phyloP scores from a whole-genome alignment of 2,888 invertebrate genomes.

The Mimachlamys varia region DNA sequence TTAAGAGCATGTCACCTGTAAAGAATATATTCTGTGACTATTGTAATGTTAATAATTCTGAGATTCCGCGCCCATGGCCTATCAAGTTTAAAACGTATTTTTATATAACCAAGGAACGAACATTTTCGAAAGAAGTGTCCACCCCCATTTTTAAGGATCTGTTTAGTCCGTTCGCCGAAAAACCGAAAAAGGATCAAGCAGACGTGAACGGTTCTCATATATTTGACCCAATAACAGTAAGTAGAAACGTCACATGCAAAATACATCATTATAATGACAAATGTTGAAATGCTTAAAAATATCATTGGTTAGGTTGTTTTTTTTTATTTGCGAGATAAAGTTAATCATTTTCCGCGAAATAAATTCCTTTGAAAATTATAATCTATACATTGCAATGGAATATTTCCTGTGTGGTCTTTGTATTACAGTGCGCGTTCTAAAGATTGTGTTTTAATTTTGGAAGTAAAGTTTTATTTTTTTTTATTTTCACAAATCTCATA shows the following conservation, averaged over 20 bases:
- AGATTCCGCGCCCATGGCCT: neutral
- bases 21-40: conserved; percentile 3
- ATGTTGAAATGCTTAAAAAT: too few species aligned
- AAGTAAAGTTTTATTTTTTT: too few species aligned
- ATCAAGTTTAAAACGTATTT: neutral
- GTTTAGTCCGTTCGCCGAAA: neutral
- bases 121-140: neutral
- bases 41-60: neutral
- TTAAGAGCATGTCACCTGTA: neutral
- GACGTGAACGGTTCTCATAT: neutral
- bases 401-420: too few species aligned
- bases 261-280: too few species aligned
- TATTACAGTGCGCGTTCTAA: too few species aligned
- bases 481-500: too few species aligned
- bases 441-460: too few species aligned
- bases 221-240: neutral
- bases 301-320: too few species aligned
- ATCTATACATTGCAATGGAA: too few species aligned
- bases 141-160: neutral
- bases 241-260: neutral
- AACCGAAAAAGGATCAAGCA: neutral
- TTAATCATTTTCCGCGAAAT: too few species aligned
- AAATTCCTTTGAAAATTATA: too few species aligned
- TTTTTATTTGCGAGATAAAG: too few species aligned
- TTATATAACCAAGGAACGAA: neutral